Conservation (phyloP, 2,113 vertebrate genomes). For the Pituophis catenifer region DNA sequence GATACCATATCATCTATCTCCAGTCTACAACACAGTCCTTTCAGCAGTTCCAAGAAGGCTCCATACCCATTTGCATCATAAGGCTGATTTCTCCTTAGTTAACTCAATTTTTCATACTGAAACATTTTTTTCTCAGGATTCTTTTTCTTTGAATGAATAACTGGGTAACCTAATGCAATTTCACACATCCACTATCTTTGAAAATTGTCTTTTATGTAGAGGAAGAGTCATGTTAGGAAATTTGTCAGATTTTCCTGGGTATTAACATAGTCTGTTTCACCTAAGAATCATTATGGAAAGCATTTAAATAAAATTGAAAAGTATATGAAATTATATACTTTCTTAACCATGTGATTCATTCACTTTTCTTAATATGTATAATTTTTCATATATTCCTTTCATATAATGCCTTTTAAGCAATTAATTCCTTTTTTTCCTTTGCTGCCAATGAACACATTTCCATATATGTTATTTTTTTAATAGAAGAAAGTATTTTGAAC, state of each 20-base stretch:
- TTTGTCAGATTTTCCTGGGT: background rate
- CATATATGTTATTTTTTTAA: background rate
- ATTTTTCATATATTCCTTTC: background rate
- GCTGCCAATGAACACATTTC: background rate
- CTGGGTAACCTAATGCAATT: background rate
- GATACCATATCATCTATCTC: too few species aligned
- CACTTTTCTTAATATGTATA: background rate
- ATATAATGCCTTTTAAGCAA: background rate
- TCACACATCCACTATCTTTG: background rate
- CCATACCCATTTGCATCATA: too few species aligned
- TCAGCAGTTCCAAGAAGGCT: too few species aligned
- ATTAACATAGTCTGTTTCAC: background rate
- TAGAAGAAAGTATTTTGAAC: background rate
- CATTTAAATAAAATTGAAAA: background rate
- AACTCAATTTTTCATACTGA: too few species aligned
- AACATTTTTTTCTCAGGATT: background rate
- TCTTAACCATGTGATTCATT: background rate
- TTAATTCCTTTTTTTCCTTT: background rate
- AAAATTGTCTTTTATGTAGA: background rate
- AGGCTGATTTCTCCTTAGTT: background rate
- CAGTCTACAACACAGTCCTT: too few species aligned
- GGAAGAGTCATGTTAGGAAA: background rate
- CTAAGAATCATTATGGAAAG: background rate
- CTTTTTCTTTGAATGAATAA: too few species aligned
- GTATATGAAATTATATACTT: background rate